Conservation (phyloP, 2,113 vertebrate species). For the Hippocampus mohnikei region DNA sequence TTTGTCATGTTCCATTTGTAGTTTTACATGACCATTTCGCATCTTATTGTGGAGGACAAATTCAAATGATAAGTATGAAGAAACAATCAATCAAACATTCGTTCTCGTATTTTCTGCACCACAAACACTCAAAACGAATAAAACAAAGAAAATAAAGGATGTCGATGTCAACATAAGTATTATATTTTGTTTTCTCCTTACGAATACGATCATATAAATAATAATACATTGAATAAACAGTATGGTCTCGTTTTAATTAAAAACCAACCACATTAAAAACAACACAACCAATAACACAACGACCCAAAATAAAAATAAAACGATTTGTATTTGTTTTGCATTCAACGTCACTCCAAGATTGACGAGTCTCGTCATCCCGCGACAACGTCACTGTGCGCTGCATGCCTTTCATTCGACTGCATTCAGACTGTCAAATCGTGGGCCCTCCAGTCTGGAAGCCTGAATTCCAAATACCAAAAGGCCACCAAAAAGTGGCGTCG, state of each 20-base stretch:
- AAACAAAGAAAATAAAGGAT: not conserved
- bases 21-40: not conserved
- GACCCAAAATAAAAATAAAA: not conserved
- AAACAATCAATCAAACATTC: not conserved
- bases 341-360: not conserved
- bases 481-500: constrained; percentile 74
- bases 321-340: not conserved
- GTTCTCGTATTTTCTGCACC: not conserved
- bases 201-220: not conserved
- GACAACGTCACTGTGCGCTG: not conserved
- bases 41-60: not conserved
- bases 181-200: not conserved
- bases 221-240: not conserved
- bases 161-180: not conserved
- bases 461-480: constrained; percentile 66
- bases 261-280: not conserved
- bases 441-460: constrained; percentile 48
- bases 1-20: not conserved
- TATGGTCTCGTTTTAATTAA: not conserved
- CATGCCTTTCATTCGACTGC: constrained; percentile 49
- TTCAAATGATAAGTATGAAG: not conserved
- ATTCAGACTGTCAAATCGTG: constrained; percentile 53
- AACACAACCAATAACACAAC: not conserved
- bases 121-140: not conserved
- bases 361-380: constrained; percentile 11